Evolutionary conservation across 1,140 invertebrate species (phyloP).

Genomic region (Bombus impatiens): DNA sequence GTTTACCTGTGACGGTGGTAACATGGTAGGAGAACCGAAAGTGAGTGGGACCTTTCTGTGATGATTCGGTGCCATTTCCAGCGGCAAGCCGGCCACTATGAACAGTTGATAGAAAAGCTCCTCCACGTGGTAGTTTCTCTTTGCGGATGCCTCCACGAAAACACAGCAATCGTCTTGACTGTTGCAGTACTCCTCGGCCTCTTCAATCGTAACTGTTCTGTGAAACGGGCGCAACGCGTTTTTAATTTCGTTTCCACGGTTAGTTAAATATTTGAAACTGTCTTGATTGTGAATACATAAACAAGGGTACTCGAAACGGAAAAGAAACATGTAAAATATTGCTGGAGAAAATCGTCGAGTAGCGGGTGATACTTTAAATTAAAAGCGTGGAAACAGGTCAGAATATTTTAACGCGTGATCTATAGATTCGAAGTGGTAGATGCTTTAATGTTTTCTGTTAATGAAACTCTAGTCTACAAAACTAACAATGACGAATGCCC

Average conservation of each 20-base stretch:
- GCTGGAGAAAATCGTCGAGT: neutral
- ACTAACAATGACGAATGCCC: neutral
- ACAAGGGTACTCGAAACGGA: neutral
- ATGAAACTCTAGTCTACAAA: neutral
- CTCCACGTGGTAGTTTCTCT: constrained; percentile 89
- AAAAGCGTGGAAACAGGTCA: neutral
- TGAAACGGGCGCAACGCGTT: neutral
- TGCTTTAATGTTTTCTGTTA: no score
- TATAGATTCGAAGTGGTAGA: neutral
- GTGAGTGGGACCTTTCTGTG: constrained; percentile 87
- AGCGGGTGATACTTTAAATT: neutral
- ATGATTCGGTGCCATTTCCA: constrained; percentile 94
- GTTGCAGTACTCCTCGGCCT: constrained; percentile 87
- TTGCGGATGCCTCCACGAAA: constrained; percentile 92
- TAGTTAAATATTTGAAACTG: neutral
- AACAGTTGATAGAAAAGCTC: constrained; percentile 92
- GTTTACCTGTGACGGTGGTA: constrained; percentile 85
- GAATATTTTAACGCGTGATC: neutral
- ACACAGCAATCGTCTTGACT: constrained; percentile 88
- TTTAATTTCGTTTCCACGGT: neutral
- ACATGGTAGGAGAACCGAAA: constrained; percentile 87
- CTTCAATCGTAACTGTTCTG: constrained; percentile 88
- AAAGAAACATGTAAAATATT: neutral
- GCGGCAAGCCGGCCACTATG: constrained; percentile 89
- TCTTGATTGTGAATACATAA: no score